phyloP scores from a whole-genome alignment of 2,888 invertebrate species.

The Thymelicus sylvestris region DNA sequence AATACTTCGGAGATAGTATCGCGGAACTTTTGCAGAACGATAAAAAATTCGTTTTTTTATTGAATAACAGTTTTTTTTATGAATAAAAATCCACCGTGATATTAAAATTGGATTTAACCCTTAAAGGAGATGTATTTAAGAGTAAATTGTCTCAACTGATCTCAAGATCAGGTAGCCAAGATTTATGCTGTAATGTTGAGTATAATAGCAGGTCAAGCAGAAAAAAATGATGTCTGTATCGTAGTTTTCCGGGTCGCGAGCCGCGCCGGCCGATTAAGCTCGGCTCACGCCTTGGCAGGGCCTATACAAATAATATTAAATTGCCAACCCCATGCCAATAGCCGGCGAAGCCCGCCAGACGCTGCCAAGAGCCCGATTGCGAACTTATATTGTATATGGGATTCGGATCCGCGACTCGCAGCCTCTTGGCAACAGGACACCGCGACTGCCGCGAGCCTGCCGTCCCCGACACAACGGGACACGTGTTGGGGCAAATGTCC shows the following conservation, averaged over 20 bases:
- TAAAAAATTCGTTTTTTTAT: not conserved
- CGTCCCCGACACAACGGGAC: slow-evolving; percentile 4
- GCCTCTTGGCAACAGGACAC: slow-evolving; percentile 36
- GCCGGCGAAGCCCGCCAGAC: slow-evolving; percentile 53
- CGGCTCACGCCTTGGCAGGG: slow-evolving; percentile 66
- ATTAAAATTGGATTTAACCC: too few relatives aligned
- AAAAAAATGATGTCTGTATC: slow-evolving; percentile 40
- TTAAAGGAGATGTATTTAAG: too few relatives aligned
- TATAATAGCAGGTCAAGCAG: slow-evolving; percentile 20
- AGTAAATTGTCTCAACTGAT: too few relatives aligned
- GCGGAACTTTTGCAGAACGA: not conserved
- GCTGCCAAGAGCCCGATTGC: slow-evolving; percentile 67
- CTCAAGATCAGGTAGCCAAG: not conserved
- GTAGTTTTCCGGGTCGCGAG: slow-evolving; percentile 66
- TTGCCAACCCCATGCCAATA: slow-evolving; percentile 78
- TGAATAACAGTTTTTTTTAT: not conserved
- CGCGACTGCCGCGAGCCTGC: not conserved
- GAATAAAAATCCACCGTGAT: too few relatives aligned
- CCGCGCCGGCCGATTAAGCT: slow-evolving; percentile 59
- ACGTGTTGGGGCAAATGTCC: slow-evolving; percentile 9
- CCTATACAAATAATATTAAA: slow-evolving; percentile 83
- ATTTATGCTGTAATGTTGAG: not conserved
- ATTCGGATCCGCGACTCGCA: slow-evolving; percentile 29
- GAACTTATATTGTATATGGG: slow-evolving; percentile 38
- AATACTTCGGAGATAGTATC: slow-evolving; percentile 25